Evolutionary conservation across 2,888 invertebrate species (phyloP).

Genomic region (Ommatoiulus sabulosus): DNA sequence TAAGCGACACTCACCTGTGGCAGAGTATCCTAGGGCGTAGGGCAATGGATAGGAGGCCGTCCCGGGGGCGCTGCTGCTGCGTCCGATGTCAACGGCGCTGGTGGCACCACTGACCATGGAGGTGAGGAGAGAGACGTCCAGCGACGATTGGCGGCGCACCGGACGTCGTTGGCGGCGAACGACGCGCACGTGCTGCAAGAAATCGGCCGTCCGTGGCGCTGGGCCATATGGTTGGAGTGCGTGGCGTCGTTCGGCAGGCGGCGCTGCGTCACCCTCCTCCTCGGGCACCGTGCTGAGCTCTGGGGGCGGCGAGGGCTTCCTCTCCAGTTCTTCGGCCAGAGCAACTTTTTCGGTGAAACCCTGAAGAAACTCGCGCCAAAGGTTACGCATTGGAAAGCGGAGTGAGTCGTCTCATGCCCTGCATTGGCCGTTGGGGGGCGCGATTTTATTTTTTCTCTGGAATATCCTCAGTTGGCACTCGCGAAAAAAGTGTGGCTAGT

Average conservation of each 20-base stretch:
- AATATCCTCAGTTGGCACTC: too few species aligned
- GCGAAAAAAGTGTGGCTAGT: too few species aligned
- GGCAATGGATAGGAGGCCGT: neutral
- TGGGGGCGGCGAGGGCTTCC: constrained; percentile 28
- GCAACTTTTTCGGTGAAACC: constrained; percentile 49
- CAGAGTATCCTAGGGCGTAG: neutral
- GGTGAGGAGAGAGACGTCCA: neutral
- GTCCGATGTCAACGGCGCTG: neutral
- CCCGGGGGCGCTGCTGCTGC: constrained; percentile 49
- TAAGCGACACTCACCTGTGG: neutral
- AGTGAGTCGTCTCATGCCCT: neutral
- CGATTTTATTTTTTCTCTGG: too few species aligned
- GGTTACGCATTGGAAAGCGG: constrained; percentile 30
- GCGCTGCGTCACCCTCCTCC: neutral
- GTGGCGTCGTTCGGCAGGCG: neutral
- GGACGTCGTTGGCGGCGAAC: neutral
- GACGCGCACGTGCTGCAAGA: neutral
- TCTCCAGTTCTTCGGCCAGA: constrained; percentile 51
- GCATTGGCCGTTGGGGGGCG: too few species aligned
- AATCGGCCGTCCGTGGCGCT: neutral
- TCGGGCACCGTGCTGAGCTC: constrained; percentile 35
- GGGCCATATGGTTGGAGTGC: neutral
- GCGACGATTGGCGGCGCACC: constrained; percentile 40
- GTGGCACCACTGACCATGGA: neutral
- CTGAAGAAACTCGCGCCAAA: constrained; percentile 53